Evolutionary conservation across 2,888 invertebrate genomes (phyloP), one percentile per base, ranked within the genome.

Genomic region (Eudemis profundana): DNA sequence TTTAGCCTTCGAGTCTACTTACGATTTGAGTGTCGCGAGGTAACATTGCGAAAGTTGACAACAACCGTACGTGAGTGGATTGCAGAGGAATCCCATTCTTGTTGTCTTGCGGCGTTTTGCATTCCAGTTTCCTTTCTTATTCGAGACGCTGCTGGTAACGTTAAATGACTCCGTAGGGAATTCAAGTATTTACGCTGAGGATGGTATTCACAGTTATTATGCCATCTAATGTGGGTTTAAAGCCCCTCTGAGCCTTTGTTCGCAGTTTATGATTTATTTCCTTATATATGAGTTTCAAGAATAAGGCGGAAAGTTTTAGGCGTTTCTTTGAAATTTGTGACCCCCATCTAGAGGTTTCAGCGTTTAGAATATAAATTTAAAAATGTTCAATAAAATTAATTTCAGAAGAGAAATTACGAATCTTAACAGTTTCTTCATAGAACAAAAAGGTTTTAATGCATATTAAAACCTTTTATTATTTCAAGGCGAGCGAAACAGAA

Each of bases 41-140:
- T 85, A 85, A 79, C 81, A 83, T 92, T 92, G 87, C 91, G 90
- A 92, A 92, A 92, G 90, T 90, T 87, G 87, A 90, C 90, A 86
- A 81, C 83, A 76, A 71, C 71, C 72, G 83, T 84, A 90, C 91
- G 91, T 91, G 91, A 85, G 79, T 69, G 72, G 89, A 79, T 78
- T 91, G 81, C 81, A 75, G 78, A 89, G 76, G 78, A 83, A 79
- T 74, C 79, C 78, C 77, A 81, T 83, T 85, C 83, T 84, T 81
- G 78, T 84, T 79, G 75, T 75, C 78, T 76, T 73, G 77, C 70
- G 63, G 71, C 73, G 78, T 77, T 84, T 86, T 78, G 82, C 78
- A 83, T 84, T 81, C 84, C 78, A 84, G 84, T 82, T 78, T 78
- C 78, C 79, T 82, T 82, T 84, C 78, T 81, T 76, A 76, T 76